Evolutionary conservation across 2,797 vertebrate genomes (phyloP), one percentile per base, ranked within the genome.

Genomic region (Onychomys torridus): DNA sequence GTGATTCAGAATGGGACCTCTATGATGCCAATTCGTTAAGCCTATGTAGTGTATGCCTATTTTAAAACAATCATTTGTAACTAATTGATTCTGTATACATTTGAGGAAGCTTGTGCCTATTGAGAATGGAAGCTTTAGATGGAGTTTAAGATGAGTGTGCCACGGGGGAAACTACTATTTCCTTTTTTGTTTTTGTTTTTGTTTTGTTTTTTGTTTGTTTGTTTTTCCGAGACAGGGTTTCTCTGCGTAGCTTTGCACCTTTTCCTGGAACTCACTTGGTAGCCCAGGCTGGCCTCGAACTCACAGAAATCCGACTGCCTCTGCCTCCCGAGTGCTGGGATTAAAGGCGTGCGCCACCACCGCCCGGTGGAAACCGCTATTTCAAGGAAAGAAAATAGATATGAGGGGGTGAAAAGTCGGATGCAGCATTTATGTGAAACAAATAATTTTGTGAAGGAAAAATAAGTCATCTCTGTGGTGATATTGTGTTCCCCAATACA

Each of bases 21-120:
- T n/a, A 17, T 21, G 17, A 88, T 9, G 40, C 49, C 69, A 71
- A 14, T 91, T 29, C 59, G 92, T 95, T 78, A 69, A 95, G 94
- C 73, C 12, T 89, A 34, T 69, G 52, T 55, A 46, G n/a, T 46
- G 16, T 82, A 81, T 85, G 43, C 23, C 34, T 92, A 67, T 34
- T 43, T 57, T 40, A 87, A 88, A 78, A 65, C 61, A 85, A 3
- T 55, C 76, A 78, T 55, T 84, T 97, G 29, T 76, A 55, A 19
- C 37, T 63, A 75, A 83, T n/a, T 65, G 6, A 46, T 63, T 88
- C 29, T n/a, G 0, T 57, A 3, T 67, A 32, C 57, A 57, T 92
- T 95, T 73, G 46, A 89, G 87, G 46, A 89, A 88, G 67, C 0
- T 21, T 14, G 17, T 29, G 17, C 49, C 23, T 88, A 87, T 4